These are phyloP conservation scores for Nasonia vitripennis DNA, from an alignment of 1,140 invertebrate species.

Conservation along the genomic window DNA sequence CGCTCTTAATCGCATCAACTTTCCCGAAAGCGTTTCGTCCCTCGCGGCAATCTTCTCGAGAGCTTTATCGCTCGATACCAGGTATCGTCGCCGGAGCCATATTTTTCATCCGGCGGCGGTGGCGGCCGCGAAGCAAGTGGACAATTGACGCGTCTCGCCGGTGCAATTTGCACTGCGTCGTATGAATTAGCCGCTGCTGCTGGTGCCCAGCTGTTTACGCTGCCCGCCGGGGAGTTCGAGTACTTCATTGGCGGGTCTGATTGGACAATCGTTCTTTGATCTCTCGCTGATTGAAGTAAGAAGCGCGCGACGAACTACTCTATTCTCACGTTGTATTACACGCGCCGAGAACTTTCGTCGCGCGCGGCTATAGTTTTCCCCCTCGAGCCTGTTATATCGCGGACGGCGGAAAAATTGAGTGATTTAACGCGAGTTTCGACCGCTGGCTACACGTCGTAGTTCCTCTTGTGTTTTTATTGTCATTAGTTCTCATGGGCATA, in stretches of 20 bases:
- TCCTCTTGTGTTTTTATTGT: neutral
- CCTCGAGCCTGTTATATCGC: too few relatives aligned
- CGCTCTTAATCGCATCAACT: neutral
- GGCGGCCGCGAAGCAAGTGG: neutral
- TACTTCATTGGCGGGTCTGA: neutral
- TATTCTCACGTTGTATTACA: too few relatives aligned
- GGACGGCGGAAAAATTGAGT: neutral
- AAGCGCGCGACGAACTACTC: too few relatives aligned
- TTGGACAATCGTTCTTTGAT: neutral
- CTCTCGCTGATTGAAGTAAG: too few relatives aligned
- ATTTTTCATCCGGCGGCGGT: neutral
- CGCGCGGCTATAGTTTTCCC: too few relatives aligned
- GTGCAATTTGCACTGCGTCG: neutral
- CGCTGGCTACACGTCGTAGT: neutral
- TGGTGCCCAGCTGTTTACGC: neutral
- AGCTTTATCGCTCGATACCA: neutral
- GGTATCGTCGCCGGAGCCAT: neutral
- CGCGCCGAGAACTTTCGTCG: neutral
- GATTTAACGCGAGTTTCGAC: neutral
- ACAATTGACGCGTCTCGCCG: slow-evolving; percentile 3
- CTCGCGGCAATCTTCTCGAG: neutral
- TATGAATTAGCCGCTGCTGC: too few relatives aligned
- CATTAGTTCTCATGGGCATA: neutral
- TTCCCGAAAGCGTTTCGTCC: neutral
- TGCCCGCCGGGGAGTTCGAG: neutral